Evolutionary conservation across 2,888 invertebrate species (phyloP).

Genomic region (Plagiodera versicolora): DNA sequence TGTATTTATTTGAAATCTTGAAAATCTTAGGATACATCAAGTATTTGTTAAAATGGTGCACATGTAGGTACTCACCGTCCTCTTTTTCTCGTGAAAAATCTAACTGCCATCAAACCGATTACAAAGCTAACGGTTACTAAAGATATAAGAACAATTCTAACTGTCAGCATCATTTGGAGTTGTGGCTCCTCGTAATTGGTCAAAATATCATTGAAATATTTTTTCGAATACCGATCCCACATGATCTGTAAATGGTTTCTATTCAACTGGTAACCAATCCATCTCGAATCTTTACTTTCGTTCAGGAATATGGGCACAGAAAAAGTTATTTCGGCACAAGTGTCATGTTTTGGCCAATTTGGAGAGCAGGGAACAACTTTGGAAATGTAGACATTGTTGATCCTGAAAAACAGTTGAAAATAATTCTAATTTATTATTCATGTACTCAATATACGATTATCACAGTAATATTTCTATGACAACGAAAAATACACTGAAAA

Average conservation of each 20-base stretch:
- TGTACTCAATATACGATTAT: no score
- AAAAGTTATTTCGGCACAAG: conserved; percentile 32
- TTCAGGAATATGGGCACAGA: conserved; percentile 29
- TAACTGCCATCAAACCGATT: background rate
- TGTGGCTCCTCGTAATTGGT: conserved; percentile 21
- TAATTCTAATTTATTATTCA: no score
- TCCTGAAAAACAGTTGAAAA: conserved; percentile 23
- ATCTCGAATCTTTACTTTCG: conserved; percentile 17
- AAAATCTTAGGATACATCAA: background rate
- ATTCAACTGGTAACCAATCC: conserved; percentile 36
- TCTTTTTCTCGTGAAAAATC: conserved; percentile 8
- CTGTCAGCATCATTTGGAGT: conserved; percentile 22
- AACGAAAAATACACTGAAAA: no score
- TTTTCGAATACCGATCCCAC: conserved; percentile 31
- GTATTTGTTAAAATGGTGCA: no score
- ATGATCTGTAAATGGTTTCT: conserved; percentile 29
- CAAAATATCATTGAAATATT: conserved; percentile 22
- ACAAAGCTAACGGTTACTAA: conserved; percentile 2
- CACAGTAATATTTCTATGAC: no score
- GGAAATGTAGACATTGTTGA: conserved; percentile 29
- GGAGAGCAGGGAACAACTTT: conserved; percentile 24
- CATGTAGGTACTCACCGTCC: conserved; percentile 16
- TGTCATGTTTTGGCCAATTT: conserved; percentile 29
- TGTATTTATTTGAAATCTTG: background rate
- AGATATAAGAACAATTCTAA: conserved; percentile 21